Percentiles rank a stretch among this genome's conserved stretches.
Evolutionary conservation across 2,888 invertebrate species (phyloP).

Genomic region (Sialis fuliginosa): DNA sequence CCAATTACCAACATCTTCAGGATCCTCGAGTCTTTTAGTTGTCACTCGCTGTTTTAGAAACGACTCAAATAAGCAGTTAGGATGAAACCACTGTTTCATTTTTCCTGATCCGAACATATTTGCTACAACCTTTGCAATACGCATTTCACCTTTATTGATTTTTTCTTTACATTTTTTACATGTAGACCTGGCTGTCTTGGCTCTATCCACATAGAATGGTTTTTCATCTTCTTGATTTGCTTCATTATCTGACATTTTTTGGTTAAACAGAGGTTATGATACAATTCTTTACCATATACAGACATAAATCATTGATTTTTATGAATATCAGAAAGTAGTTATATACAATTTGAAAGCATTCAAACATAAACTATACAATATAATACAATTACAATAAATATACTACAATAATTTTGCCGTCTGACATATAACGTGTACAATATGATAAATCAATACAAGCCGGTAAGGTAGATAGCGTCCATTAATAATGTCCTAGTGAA

Average conservation of each 20-base stretch:
- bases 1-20: conserved; percentile 68
- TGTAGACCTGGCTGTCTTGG: conserved; percentile 61
- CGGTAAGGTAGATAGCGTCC: too few species aligned
- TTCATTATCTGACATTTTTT: conserved; percentile 21
- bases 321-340: too few species aligned
- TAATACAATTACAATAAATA: not conserved
- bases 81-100: conserved; percentile 77
- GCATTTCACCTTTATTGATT: conserved; percentile 49
- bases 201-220: conserved; percentile 56
- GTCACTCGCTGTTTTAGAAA: conserved; percentile 62
- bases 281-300: too few species aligned
- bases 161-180: conserved; percentile 79
- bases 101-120: conserved; percentile 57
- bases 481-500: too few species aligned
- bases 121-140: conserved; percentile 58
- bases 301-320: too few species aligned
- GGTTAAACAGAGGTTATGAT: not conserved
- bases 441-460: too few species aligned
- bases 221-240: conserved; percentile 24
- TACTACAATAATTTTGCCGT: not conserved
- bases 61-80: conserved; percentile 61
- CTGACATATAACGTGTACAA: not conserved
- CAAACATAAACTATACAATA: not conserved
- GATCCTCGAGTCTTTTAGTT: conserved; percentile 64
- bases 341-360: not conserved